Evolutionary conservation across 2,113 vertebrate species (phyloP), one percentile per base, ranked within the genome.

Genomic region (Leptobrachium ailaonicum): DNA sequence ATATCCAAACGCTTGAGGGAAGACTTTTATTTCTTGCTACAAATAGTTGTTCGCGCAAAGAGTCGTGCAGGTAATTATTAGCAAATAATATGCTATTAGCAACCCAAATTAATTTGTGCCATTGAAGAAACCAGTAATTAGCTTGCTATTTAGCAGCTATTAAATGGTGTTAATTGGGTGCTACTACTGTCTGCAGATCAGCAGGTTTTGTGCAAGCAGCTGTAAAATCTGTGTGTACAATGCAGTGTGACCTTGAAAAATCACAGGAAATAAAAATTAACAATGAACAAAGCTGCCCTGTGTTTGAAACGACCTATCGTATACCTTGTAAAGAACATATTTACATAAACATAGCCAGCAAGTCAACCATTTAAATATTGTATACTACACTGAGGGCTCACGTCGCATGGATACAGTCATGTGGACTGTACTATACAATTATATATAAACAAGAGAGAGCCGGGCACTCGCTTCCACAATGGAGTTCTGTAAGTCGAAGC

Each of bases 131-230:
- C 78, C 73, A 67, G 71, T 58, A 56, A 79, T 80, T 80, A 73
- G 47, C 14, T 42, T 41, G 62, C 53, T 77, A 68, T 73, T 80
- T 80, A 73, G 78, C 71, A 80, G 78, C 62, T 73, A 80, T 80
- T 80, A 80, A 14, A 62, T 58, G 78, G 78, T 67, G 78, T 73
- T 80, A 80, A 80, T 80, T 80, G 53, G 47, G 77, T 50, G 20
- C 20, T 32, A 42, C 70, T 54, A 13, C 62, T 56, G 58, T 66
- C 58, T 53, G 6, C 32, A 80, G 40, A 80, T 80, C 78, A 73
- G 71, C 62, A 45, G 63, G 47, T 80, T 80, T 73, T 68, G 71
- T 80, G 20, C 78, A 80, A 73, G 73, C 63, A 73, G 62, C 62
- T 73, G 78, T 66, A 66, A 73, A 79, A 54, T 53, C 68, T 11